phyloP scores from a whole-genome alignment of 2,888 invertebrate species.

The Elmis aenea region DNA sequence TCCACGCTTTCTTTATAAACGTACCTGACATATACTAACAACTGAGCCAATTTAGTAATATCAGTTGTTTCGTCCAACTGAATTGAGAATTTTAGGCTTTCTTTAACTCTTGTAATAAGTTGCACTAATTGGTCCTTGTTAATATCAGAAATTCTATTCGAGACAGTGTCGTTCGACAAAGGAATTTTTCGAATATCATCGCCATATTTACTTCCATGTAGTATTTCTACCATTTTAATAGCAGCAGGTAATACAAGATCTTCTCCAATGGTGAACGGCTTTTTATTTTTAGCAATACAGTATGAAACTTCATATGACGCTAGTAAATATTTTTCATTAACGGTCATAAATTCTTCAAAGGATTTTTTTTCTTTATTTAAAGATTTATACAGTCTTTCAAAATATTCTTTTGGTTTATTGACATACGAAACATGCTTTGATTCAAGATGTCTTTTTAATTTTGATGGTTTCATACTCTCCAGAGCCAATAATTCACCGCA shows the following conservation, averaged over 20 bases:
- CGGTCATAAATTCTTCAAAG: conserved; percentile 13
- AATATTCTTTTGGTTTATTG: no score
- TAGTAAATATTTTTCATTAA: conserved; percentile 15
- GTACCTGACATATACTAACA: conserved; percentile 15
- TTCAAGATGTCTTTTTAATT: no score
- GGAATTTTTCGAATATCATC: conserved; percentile 19
- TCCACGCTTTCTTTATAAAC: conserved; percentile 9
- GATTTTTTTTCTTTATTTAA: no score
- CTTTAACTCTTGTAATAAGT: conserved; percentile 13
- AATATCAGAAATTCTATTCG: conserved; percentile 17
- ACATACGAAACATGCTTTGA: no score
- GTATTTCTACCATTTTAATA: conserved; percentile 20
- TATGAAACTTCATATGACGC: conserved; percentile 20
- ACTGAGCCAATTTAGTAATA: conserved; percentile 10
- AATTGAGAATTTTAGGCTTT: conserved; percentile 15
- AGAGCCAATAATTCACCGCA: no score
- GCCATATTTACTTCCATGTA: conserved; percentile 18
- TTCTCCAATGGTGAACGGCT: conserved; percentile 19
- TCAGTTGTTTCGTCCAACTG: conserved; percentile 21
- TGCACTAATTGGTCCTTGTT: conserved; percentile 8
- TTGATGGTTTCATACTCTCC: no score
- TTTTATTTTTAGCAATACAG: conserved; percentile 17
- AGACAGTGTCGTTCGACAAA: conserved; percentile 19
- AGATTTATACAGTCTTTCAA: no score
- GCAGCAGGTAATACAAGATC: conserved; percentile 23